These are phyloP conservation scores for Cichlasoma orientale DNA, from an alignment of 2,797 vertebrate species.

Conservation along the genomic window DNA sequence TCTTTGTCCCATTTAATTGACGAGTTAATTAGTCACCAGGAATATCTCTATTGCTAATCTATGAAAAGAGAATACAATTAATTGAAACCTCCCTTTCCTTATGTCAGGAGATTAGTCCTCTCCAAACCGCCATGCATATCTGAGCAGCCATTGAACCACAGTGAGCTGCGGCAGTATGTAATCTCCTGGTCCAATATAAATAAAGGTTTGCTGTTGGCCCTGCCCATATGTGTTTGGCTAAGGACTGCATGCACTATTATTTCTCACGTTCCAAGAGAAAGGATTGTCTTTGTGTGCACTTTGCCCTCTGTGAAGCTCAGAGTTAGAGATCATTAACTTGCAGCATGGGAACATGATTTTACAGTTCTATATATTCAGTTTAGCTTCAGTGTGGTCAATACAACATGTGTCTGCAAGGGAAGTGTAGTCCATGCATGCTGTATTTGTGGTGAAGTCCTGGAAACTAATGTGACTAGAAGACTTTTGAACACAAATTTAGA, in stretches of 20 bases:
- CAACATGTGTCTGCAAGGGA: neutral
- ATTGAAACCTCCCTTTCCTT: neutral
- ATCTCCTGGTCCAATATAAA: slow-evolving; percentile 48
- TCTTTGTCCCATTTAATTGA: too few relatives aligned
- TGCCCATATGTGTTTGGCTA: slow-evolving; percentile 44
- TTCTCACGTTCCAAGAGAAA: slow-evolving; percentile 27
- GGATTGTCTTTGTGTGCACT: slow-evolving; percentile 25
- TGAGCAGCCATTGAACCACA: slow-evolving; percentile 40
- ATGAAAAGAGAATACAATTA: neutral
- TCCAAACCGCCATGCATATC: neutral
- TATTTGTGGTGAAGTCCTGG: neutral
- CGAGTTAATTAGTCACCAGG: too few relatives aligned
- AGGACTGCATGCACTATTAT: neutral
- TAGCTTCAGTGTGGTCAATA: neutral
- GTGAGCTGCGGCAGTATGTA: slow-evolving; percentile 14
- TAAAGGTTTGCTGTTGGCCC: slow-evolving; percentile 50
- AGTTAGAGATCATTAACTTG: slow-evolving; percentile 50
- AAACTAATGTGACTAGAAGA: neutral
- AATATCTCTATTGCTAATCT: too few relatives aligned
- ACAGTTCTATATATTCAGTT: neutral
- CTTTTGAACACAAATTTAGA: neutral
- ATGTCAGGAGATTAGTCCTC: neutral
- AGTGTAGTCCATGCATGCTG: neutral
- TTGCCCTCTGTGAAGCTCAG: slow-evolving; percentile 32
- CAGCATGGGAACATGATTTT: neutral